Base-by-base conservation (phyloP, 2,113 vertebrate genomes). In the Onychostoma macrolepis region DNA sequence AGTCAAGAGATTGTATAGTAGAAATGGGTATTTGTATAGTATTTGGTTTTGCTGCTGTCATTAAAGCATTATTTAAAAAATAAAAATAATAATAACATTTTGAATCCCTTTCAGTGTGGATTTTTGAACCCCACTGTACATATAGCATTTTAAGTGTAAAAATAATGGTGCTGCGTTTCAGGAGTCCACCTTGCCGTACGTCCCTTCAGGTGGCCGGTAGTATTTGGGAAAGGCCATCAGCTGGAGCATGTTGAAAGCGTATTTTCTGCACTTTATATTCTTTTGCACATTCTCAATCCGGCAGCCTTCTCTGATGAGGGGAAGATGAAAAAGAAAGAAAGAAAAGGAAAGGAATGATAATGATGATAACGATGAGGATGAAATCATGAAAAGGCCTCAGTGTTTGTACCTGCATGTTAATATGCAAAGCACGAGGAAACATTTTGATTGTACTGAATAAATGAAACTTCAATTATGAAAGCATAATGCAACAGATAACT, bases 261-360 rank as follows among this genome's bases (percentile, higher is more conserved):
- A 99, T 91, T 99, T 99, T 94, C 98, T 97, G 96, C 97, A 97
- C 94, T 94, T 97, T 94, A 99, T 96, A 95, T 99, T 99, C 97
- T 99, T 99, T 96, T 97, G 95, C 88, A 98, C 98, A 94, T 99
- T 99, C 92, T 99, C 98, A 97, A 99, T 99, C 94, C 98, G 98
- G 96, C 98, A 99, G 96, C 98, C 98, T 96, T 99, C 97, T 98
- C 98, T 99, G 96, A 94, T 94, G 86, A 86, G 85, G 74, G 88
- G 89, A 88, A 80, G 91, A 91, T 81, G 82, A 84, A 92, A 87
- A 26, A 91, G 63, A 77, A 26, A 91, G 63, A 77, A 77, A 36
- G 63, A 67, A 61, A 71, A 69, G 85, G 15, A 38, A 85, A 87
- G 80, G 89, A 88, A 91, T 85, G 48, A 63, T 83, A 87, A 69